phyloP scores from a whole-genome alignment of 2,113 vertebrate genomes.

The Chionomys nivalis region DNA sequence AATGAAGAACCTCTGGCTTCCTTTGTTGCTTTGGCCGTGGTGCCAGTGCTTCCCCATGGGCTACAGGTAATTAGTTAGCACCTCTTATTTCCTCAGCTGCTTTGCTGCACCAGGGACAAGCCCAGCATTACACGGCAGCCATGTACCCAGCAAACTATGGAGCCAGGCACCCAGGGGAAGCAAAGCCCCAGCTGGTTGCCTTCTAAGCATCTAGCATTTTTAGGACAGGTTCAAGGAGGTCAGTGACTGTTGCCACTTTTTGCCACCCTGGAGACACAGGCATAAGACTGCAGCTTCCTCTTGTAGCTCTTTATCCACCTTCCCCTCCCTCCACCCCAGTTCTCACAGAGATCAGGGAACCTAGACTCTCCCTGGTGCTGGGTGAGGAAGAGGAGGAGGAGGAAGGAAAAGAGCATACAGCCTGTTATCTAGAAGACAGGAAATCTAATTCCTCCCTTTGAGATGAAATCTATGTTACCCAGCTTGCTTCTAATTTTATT shows the following conservation, averaged over 20 bases:
- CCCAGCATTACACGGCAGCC: neutral
- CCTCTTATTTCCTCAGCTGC: neutral
- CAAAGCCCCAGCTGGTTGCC: neutral
- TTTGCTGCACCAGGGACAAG: neutral
- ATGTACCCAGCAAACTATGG: neutral
- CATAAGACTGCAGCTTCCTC: neutral
- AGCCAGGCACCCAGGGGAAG: neutral
- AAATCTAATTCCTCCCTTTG: neutral
- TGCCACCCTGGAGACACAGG: neutral
- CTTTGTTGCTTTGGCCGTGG: neutral
- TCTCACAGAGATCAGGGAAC: neutral
- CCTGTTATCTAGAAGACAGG: neutral
- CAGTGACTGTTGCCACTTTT: neutral
- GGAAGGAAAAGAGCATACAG: neutral
- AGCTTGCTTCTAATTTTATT: neutral
- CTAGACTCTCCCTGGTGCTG: neutral
- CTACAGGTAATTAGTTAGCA: neutral
- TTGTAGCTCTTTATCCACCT: neutral
- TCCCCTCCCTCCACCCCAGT: accelerated
- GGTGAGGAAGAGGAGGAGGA: neutral
- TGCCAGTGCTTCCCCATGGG: neutral
- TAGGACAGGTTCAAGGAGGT: neutral
- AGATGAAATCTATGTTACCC: neutral
- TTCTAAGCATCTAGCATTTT: neutral
- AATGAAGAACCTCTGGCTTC: neutral